phyloP scores from a whole-genome alignment of 2,113 vertebrate genomes.

The Probosciger aterrimus region DNA sequence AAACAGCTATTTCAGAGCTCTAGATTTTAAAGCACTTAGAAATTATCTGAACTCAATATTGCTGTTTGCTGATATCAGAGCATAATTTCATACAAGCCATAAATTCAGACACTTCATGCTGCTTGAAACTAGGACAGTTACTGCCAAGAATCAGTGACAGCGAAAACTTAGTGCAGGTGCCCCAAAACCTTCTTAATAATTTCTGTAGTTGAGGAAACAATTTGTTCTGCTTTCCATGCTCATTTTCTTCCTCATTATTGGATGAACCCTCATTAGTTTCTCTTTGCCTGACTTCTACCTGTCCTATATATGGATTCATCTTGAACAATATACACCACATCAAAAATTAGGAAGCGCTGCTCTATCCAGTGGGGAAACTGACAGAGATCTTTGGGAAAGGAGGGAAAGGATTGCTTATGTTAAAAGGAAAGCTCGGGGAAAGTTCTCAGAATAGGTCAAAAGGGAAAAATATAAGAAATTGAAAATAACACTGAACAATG shows the following conservation, averaged over 20 bases:
- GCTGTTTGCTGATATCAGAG: constrained; percentile 13
- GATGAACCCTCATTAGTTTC: background rate
- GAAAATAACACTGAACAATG: background rate
- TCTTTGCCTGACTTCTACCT: background rate
- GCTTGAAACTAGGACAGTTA: constrained; percentile 22
- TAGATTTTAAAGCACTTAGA: background rate
- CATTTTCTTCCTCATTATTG: background rate
- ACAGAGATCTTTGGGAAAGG: background rate
- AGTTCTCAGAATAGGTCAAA: background rate
- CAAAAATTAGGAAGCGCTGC: background rate
- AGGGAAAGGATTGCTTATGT: background rate
- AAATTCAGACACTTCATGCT: background rate
- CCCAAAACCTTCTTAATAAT: background rate
- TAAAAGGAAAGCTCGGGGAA: background rate
- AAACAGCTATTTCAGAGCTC: background rate
- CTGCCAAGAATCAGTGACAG: background rate
- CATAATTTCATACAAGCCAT: background rate
- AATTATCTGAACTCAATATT: background rate
- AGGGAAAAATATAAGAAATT: background rate
- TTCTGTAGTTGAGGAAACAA: background rate
- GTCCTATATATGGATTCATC: background rate
- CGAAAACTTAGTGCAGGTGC: background rate
- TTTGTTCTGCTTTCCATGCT: background rate
- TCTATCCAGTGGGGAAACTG: background rate
- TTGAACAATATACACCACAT: background rate